These are phyloP conservation scores for Haplochromis burtoni DNA, from an alignment of 2,113 vertebrate species.

Conservation along the genomic window DNA sequence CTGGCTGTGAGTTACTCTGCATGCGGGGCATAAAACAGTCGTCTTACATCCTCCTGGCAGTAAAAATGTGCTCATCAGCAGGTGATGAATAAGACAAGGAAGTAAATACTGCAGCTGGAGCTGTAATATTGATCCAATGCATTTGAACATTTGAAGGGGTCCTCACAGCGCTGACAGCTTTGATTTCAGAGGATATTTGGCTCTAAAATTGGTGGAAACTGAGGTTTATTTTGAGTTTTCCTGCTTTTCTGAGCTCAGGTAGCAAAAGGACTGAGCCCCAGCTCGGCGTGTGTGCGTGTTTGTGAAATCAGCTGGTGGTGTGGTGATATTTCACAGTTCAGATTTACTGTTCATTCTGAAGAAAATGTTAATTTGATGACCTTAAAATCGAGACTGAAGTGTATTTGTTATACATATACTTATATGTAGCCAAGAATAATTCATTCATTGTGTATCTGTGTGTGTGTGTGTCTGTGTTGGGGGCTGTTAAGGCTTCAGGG, in stretches of 20 bases:
- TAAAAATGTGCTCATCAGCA: neutral
- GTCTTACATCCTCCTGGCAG: neutral
- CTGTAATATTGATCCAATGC: neutral
- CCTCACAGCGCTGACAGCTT: accelerated
- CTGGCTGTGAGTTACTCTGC: constrained; percentile 19
- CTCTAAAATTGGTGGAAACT: neutral
- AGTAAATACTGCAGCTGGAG: neutral
- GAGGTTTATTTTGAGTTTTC: neutral
- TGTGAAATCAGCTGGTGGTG: neutral
- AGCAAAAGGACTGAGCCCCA: neutral
- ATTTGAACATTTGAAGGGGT: neutral
- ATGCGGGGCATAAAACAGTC: neutral
- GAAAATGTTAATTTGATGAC: neutral
- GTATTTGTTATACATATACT: neutral
- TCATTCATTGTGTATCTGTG: neutral
- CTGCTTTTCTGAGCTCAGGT: neutral
- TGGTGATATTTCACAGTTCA: neutral
- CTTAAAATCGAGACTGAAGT: accelerated
- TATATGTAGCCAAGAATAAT: neutral
- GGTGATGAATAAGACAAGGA: neutral
- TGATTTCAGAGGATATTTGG: neutral
- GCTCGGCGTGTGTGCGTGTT: neutral
- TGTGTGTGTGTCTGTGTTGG: neutral
- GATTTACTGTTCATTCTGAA: neutral
- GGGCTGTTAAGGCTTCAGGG: neutral